Base-by-base conservation (phyloP, 2,888 invertebrate species). In the Drosophila algonquin region DNA sequence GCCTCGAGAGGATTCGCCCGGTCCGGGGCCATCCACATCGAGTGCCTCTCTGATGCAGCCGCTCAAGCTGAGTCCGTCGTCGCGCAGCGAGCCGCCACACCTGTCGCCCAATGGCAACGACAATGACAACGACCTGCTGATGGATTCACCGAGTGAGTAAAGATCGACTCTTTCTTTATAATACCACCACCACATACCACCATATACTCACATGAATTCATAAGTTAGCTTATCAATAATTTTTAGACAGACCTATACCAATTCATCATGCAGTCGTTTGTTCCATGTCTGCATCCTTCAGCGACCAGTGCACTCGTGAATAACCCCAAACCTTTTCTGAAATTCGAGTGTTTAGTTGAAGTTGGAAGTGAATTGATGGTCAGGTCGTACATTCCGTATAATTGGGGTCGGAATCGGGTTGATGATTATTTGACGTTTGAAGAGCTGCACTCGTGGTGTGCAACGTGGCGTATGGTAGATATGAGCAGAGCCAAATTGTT, bases 71-170 rank as follows among this genome's bases (percentile, higher is more conserved):
- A 95, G 95, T 54, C 95, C 95, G 0, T 88, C 90, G 16, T 89
- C 90, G 40, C 70, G 92, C 30, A 87, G 85, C 50, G 85, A 86
- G 14, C 80, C 83, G 65, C 93, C 93, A 58, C 94, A 94, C 80
- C 92, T 95, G 51, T 95, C 95, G 47, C 94, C 94, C 16, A 93
- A 92, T 73, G 93, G 94, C 75, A 95, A 95, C 35, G 95, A 94
- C 75, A 93, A 94, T 2, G 89, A 85, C 50, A 90, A 91, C 51
- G 96, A 97, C 93, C 93, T 96, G 78, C 94, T 96, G 52, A 95
- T 96, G 89, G 96, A 97, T 93, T 96, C 96, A 61, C 96, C 97
- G 92, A 96, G 97, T 97, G 94, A 95, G 96, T 95, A 83, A 91
- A 91, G 90, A 91, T 90, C 91, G 90, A 77, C 82, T 90, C 77